A percentile compares a stretch with the other conserved stretches of the same genome.
Conservation (phyloP, 92 coral and sea anemone genomes). For the Metridium senile region DNA sequence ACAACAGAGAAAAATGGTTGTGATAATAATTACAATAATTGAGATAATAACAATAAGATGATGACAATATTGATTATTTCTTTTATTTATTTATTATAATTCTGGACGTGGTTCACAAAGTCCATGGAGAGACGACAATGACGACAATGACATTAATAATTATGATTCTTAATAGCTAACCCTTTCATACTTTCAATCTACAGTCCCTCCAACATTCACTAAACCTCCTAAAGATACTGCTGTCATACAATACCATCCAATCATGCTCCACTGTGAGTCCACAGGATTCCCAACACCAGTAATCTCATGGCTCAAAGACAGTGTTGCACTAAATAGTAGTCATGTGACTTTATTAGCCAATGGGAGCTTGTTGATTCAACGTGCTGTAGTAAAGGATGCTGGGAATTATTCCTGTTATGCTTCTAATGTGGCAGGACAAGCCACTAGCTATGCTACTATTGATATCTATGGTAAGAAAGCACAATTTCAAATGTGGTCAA, state of each 20-base stretch:
- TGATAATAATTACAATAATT: too few species aligned
- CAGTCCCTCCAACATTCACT: slow-evolving; percentile 86
- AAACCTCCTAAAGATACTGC: slow-evolving; percentile 63
- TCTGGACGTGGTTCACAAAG: too few species aligned
- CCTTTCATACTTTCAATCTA: too few species aligned
- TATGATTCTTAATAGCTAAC: too few species aligned
- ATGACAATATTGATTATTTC: too few species aligned
- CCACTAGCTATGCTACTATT: slow-evolving; percentile 41
- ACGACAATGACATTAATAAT: too few species aligned
- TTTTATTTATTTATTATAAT: too few species aligned
- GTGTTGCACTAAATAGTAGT: slow-evolving; percentile 46
- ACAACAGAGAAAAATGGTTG: too few species aligned
- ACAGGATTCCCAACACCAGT: slow-evolving; percentile 79
- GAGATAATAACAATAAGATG: too few species aligned
- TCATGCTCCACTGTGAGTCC: slow-evolving; percentile 69
- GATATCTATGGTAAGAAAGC: slow-evolving; percentile 70
- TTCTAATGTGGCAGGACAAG: slow-evolving; percentile 73
- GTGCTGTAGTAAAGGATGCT: slow-evolving; percentile 62
- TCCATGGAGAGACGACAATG: too few species aligned
- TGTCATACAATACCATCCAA: slow-evolving; percentile 57
- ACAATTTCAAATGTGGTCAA: too few species aligned
- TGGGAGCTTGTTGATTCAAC: slow-evolving; percentile 66
- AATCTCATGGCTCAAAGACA: slow-evolving; percentile 79
- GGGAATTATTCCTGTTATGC: slow-evolving; percentile 78
- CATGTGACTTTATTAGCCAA: slow-evolving; percentile 65